Evolutionary conservation across 1,140 invertebrate species (phyloP).

Genomic region (Ostrea denselamellosa): DNA sequence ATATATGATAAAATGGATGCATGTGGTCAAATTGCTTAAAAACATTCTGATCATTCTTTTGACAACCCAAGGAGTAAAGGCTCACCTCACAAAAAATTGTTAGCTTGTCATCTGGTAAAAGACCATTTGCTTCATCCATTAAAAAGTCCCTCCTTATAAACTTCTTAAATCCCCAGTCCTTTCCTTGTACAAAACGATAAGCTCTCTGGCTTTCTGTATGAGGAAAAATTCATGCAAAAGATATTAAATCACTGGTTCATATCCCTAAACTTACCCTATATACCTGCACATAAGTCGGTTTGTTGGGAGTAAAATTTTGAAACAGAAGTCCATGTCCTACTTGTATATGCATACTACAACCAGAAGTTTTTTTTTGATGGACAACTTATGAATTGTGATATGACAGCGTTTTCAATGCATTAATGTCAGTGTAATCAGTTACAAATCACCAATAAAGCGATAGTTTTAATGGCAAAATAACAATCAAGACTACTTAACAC

Average conservation of each 20-base stretch:
- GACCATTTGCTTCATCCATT: constrained; percentile 97
- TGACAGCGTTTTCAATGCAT: too few species aligned
- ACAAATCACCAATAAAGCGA: too few species aligned
- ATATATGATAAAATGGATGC: too few species aligned
- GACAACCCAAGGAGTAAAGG: background rate
- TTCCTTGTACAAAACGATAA: constrained; percentile 99
- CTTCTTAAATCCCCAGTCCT: constrained; percentile 99
- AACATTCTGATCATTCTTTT: too few species aligned
- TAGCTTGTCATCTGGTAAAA: constrained; percentile 98
- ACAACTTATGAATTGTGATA: too few species aligned
- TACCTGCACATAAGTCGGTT: background rate
- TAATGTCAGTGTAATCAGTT: too few species aligned
- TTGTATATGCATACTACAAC: background rate
- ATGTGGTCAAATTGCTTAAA: too few species aligned
- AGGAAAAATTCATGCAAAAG: constrained; percentile 24
- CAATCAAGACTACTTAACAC: too few species aligned
- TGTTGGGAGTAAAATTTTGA: background rate
- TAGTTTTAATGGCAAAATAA: too few species aligned
- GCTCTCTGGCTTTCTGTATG: constrained; percentile 90
- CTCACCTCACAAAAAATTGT: constrained; percentile 97
- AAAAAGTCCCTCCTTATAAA: constrained; percentile 99
- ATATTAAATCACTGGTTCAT: background rate
- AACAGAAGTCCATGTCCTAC: too few species aligned
- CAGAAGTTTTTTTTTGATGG: too few species aligned
- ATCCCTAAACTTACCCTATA: background rate